A percentile compares a stretch with the other conserved stretches of the same genome.
These are phyloP conservation scores for Gallinago solitaria DNA, from an alignment of 2,797 vertebrate genomes.

Conservation along the genomic window DNA sequence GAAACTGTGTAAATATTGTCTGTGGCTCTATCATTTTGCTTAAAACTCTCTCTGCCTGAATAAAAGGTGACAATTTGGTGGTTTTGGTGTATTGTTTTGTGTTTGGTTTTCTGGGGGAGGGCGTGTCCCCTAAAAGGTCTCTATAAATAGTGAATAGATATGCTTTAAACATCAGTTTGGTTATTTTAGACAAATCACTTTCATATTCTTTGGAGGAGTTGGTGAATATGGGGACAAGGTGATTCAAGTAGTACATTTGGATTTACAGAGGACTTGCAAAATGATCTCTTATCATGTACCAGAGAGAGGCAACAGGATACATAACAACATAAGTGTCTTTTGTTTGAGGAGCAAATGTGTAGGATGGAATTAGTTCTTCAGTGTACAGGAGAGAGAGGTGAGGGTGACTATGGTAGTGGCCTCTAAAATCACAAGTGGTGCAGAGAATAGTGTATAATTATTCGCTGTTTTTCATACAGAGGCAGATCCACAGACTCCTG, in stretches of 20 bases:
- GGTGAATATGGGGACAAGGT: background rate
- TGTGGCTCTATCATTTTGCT: background rate
- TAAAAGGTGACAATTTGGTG: background rate
- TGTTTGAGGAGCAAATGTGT: background rate
- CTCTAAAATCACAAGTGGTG: background rate
- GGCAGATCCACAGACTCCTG: background rate
- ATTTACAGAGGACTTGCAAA: background rate
- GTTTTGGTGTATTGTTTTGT: background rate
- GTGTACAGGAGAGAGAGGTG: background rate
- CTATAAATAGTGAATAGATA: background rate
- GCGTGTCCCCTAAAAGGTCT: background rate
- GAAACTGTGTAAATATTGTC: background rate
- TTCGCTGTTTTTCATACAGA: background rate
- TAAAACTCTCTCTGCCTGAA: background rate
- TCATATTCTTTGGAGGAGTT: background rate
- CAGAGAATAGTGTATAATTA: background rate
- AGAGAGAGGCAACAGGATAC: background rate
- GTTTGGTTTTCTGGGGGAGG: background rate
- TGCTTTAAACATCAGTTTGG: accelerated
- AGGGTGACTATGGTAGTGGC: background rate
- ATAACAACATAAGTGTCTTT: background rate
- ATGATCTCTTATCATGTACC: accelerated
- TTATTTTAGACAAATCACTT: background rate
- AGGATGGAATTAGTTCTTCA: background rate
- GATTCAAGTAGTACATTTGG: background rate